Base-by-base conservation (phyloP, 2,113 vertebrate genomes). In the Emydura subglobosa region DNA sequence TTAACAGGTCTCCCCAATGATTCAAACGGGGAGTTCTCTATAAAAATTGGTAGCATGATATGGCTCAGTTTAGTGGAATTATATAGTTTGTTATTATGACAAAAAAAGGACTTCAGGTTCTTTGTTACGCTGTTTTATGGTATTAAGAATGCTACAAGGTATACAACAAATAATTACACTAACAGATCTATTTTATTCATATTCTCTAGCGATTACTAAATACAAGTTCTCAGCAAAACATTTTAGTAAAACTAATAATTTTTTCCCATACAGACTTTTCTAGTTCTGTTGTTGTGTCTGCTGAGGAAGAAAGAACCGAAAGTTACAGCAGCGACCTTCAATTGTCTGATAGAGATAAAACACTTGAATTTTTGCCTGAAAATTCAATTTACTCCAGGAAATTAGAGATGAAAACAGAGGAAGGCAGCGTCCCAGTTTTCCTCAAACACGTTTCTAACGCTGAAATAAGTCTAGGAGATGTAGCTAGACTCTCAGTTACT, bases 301-400 rank as follows among this genome's bases (percentile, higher is more conserved):
- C 99, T 94, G 98, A 99, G 97, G 99, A 99, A 94, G 97, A 98
- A 97, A 98, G 98, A 97, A 98, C 97, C 96, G 98, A 98, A 97
- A 98, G 97, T 97, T 98, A 97, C 99, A 99, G 96, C 98, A 98
- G 97, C 91, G 85, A 98, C 92, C 98, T 99, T 97, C 98, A 97
- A 79, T 98, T 99, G 97, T 95, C 98, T 92, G 94, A 98, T 82
- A 98, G 95, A 98, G 96, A 98, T 31, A 99, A 98, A 99, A 99
- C 99, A 99, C 98, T 99, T 99, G 99, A 99, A 98, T 98, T 99
- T 98, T 97, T 98, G 95, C 98, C 99, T 99, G 99, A 99, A 97
- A 94, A 98, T 91, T 97, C 99, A 98, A 96, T 94, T 97, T 98
- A 98, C 96, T 99, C 98, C 92, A 99, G 97, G 89, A 98, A 98